These are phyloP conservation scores for Apogon hyalosoma DNA, from an alignment of 2,797 vertebrate species.

Conservation along the genomic window DNA sequence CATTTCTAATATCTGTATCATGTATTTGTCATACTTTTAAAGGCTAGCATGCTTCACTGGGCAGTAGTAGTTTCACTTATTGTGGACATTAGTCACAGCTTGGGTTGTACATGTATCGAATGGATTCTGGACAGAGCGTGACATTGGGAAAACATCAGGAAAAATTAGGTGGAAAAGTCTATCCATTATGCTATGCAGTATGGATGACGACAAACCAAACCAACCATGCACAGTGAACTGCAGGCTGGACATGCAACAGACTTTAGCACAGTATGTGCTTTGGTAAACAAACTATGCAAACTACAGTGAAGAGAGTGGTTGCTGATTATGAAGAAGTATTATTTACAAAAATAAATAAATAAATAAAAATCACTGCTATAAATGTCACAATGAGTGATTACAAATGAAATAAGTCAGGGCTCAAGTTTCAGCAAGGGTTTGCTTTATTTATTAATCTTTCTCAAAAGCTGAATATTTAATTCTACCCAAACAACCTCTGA, in stretches of 20 bases:
- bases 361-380: neutral
- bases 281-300: neutral
- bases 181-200: neutral
- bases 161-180: constrained; percentile 13
- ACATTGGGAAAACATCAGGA: constrained; percentile 29
- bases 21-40: constrained; percentile 2
- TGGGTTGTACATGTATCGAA: constrained; percentile 1
- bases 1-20: neutral
- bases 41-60: neutral
- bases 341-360: constrained; percentile 3
- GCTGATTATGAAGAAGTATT: neutral
- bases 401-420: constrained; percentile 17
- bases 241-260: constrained; percentile 1
- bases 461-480: constrained; percentile 19
- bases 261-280: neutral
- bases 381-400: neutral
- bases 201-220: constrained; percentile 19
- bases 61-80: neutral
- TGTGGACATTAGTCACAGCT: constrained; percentile 19
- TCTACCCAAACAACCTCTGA: constrained; percentile 15
- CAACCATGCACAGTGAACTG: neutral
- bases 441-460: constrained; percentile 47
- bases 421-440: constrained; percentile 16
- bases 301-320: neutral
- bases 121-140: constrained; percentile 11